Conservation (phyloP, 2,888 invertebrate species). For the Craniophora ligustri region DNA sequence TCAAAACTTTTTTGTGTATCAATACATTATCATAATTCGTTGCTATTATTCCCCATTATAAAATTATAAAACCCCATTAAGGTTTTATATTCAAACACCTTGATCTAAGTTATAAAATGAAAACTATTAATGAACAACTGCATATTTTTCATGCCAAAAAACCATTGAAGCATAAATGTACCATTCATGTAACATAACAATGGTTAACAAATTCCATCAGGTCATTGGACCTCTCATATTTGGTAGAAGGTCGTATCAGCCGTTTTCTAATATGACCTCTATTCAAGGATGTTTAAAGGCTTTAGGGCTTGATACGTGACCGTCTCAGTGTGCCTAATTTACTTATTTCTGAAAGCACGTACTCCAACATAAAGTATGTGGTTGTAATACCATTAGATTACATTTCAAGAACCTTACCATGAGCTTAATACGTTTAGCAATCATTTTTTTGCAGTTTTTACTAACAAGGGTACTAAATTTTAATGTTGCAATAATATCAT, state of each 20-base stretch:
- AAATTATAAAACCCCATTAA: too few species aligned
- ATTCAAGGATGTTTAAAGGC: constrained; percentile 37
- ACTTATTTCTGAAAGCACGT: constrained; percentile 36
- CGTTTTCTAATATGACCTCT: constrained; percentile 46
- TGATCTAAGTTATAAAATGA: too few species aligned
- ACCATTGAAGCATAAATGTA: background rate
- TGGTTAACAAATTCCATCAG: constrained; percentile 23
- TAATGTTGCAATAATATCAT: too few species aligned
- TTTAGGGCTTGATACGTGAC: constrained; percentile 49
- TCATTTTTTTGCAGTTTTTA: constrained; percentile 17
- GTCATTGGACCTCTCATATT: constrained; percentile 28
- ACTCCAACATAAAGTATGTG: constrained; percentile 37
- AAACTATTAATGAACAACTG: background rate
- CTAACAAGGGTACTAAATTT: constrained; percentile 6
- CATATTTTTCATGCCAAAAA: background rate
- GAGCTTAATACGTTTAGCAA: constrained; percentile 33
- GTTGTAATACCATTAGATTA: constrained; percentile 38
- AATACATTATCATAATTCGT: too few species aligned
- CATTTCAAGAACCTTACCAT: constrained; percentile 33
- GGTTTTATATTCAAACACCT: too few species aligned
- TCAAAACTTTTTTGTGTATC: too few species aligned
- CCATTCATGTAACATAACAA: constrained; percentile 21
- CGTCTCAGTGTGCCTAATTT: constrained; percentile 18
- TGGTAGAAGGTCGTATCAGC: constrained; percentile 20
- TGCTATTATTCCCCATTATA: too few species aligned